A percentile compares a stretch with the other conserved stretches of the same genome.
These are phyloP conservation scores for Poeciliopsis gracilis DNA, from an alignment of 2,797 vertebrate species.

Conservation along the genomic window DNA sequence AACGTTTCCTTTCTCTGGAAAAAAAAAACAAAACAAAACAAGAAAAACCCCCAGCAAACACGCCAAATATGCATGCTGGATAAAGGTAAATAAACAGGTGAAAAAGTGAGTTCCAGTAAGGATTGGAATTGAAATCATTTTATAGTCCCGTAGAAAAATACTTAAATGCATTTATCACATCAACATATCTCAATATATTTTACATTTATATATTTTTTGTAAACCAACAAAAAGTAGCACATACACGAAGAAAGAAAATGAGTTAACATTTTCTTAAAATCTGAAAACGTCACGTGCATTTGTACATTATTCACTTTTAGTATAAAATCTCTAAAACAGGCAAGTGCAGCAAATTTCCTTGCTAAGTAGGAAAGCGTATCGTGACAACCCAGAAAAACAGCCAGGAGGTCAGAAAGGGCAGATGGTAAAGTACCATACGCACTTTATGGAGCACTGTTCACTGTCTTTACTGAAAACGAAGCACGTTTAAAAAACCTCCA, in stretches of 20 bases:
- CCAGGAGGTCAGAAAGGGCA: not conserved
- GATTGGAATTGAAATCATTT: not conserved
- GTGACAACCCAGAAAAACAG: not conserved
- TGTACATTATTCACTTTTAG: not conserved
- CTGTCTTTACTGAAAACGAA: not conserved
- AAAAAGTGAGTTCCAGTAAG: not conserved
- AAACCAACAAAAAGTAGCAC: not conserved
- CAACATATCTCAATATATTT: not conserved
- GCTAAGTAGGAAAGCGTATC: not conserved
- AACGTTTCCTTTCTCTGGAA: slow-evolving; percentile 53
- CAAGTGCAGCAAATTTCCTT: not conserved
- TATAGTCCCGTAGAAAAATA: not conserved
- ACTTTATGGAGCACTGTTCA: not conserved
- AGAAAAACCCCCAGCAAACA: slow-evolving; percentile 41
- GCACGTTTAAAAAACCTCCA: not conserved
- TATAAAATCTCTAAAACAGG: not conserved
- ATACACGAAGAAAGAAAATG: not conserved
- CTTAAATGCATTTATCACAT: not conserved
- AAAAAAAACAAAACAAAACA: slow-evolving; percentile 7
- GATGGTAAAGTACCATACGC: not conserved
- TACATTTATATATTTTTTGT: no score
- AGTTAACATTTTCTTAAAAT: not conserved
- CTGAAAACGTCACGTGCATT: not conserved
- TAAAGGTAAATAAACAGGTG: slow-evolving; percentile 13
- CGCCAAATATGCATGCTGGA: slow-evolving; percentile 25